Percentiles rank a stretch among this genome's conserved stretches.
Evolutionary conservation across 2,888 invertebrate genomes (phyloP).

Genomic region (Lobophora halterata): DNA sequence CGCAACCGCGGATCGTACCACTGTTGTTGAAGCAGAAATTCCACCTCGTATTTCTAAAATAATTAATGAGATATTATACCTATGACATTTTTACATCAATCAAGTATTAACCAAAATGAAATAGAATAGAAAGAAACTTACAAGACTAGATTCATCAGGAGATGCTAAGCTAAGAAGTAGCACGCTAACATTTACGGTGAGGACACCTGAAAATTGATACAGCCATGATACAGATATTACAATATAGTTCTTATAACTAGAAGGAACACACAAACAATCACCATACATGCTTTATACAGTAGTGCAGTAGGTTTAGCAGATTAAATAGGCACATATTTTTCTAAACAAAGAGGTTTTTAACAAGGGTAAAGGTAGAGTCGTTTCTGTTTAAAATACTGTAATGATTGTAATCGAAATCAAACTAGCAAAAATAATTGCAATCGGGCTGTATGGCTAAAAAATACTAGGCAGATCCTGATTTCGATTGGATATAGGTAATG

Average conservation of each 20-base stretch:
- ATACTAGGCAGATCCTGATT: slow-evolving; percentile 45
- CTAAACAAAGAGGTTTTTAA: slow-evolving; percentile 8
- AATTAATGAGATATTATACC: slow-evolving; percentile 5
- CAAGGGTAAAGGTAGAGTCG: slow-evolving; percentile 4
- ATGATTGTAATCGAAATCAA: slow-evolving; percentile 10
- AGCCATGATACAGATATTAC: slow-evolving; percentile 28
- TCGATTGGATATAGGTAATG: slow-evolving; percentile 34
- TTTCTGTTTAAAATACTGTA: slow-evolving; percentile 2
- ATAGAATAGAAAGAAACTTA: slow-evolving; percentile 77
- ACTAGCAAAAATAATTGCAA: slow-evolving; percentile 18
- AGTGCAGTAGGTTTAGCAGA: slow-evolving; percentile 40
- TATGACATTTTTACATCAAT: not conserved
- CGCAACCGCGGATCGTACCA: slow-evolving; percentile 95
- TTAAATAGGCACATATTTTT: slow-evolving; percentile 24
- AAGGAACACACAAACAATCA: slow-evolving; percentile 43
- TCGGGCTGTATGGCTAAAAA: slow-evolving; percentile 28
- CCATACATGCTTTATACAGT: slow-evolving; percentile 44
- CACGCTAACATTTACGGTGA: slow-evolving; percentile 96
- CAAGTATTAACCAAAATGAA: slow-evolving; percentile 11
- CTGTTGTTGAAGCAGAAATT: slow-evolving; percentile 95
- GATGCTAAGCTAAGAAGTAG: slow-evolving; percentile 96
- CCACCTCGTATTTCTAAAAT: slow-evolving; percentile 96
- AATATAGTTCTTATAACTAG: slow-evolving; percentile 39
- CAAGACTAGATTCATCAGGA: slow-evolving; percentile 97
- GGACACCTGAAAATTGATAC: slow-evolving; percentile 85